phyloP scores from a whole-genome alignment of 2,888 invertebrate genomes.

The Standfussiana lucernea region DNA sequence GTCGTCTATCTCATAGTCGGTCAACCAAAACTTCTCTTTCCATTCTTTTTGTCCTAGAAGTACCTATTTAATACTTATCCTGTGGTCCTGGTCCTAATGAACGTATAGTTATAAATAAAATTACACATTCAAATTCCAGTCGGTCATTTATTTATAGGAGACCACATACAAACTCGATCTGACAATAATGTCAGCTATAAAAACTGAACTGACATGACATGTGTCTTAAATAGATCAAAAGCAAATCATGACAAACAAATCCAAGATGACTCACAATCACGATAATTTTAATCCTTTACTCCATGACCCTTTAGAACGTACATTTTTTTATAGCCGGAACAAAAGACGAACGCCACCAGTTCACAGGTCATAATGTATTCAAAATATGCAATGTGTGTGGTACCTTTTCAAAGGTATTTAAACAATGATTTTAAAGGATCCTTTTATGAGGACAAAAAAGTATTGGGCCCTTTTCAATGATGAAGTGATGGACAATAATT shows the following conservation, averaged over 20 bases:
- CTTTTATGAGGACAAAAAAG: constrained; percentile 77
- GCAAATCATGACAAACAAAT: constrained; percentile 71
- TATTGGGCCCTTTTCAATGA: constrained; percentile 77
- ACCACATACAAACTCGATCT: constrained; percentile 41
- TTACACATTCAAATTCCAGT: neutral
- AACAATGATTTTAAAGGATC: constrained; percentile 84
- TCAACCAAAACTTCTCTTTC: neutral
- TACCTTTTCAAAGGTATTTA: constrained; percentile 78
- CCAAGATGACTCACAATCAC: constrained; percentile 78
- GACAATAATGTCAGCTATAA: constrained; percentile 64
- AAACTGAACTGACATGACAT: constrained; percentile 72
- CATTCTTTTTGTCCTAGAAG: neutral
- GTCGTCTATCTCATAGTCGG: neutral
- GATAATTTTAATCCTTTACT: constrained; percentile 78
- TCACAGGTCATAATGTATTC: constrained; percentile 87
- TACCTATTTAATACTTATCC: neutral
- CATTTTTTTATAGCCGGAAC: constrained; percentile 67
- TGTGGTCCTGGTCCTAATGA: neutral
- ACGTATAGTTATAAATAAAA: neutral
- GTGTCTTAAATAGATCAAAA: constrained; percentile 69
- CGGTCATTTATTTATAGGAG: constrained; percentile 5
- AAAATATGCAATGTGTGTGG: constrained; percentile 88
- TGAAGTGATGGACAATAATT: constrained; percentile 81
- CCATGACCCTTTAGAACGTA: constrained; percentile 72
- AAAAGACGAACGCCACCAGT: constrained; percentile 72